These are phyloP conservation scores for Falco punctatus DNA, from an alignment of 2,113 vertebrate genomes.

Conservation along the genomic window DNA sequence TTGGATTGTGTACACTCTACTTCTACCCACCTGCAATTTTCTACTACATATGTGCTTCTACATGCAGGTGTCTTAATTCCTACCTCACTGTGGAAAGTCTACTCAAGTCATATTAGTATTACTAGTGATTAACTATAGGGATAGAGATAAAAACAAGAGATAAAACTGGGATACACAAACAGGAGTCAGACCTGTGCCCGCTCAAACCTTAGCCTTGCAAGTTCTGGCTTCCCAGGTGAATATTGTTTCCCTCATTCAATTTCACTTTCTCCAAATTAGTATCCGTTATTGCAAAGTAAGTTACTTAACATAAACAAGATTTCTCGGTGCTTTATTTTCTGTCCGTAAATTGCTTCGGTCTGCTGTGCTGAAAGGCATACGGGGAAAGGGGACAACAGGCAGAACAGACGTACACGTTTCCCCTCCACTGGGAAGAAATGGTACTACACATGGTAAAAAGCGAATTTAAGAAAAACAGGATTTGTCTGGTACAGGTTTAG, in stretches of 20 bases:
- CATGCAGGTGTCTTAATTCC: not conserved
- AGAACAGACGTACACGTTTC: not conserved
- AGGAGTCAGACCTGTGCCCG: not conserved
- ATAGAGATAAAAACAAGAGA: not conserved
- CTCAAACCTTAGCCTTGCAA: not conserved
- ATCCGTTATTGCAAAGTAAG: not conserved
- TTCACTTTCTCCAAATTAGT: not conserved
- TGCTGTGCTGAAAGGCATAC: not conserved
- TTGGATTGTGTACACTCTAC: not conserved
- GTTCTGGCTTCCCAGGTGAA: not conserved
- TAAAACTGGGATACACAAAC: not conserved
- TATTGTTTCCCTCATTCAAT: not conserved
- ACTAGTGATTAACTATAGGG: not conserved
- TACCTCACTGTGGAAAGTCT: not conserved
- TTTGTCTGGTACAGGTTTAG: not conserved
- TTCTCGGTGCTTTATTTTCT: not conserved
- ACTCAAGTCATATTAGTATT: not conserved
- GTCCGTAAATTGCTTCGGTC: not conserved
- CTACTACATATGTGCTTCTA: not conserved
- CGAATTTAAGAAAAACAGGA: not conserved
- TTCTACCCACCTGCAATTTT: not conserved
- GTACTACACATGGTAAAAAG: not conserved
- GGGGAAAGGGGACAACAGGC: rapidly evolving
- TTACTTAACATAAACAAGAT: not conserved
- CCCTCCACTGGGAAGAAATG: constrained; percentile 19